Conservation (phyloP, 2,113 vertebrate species). For the Lepus americanus region DNA sequence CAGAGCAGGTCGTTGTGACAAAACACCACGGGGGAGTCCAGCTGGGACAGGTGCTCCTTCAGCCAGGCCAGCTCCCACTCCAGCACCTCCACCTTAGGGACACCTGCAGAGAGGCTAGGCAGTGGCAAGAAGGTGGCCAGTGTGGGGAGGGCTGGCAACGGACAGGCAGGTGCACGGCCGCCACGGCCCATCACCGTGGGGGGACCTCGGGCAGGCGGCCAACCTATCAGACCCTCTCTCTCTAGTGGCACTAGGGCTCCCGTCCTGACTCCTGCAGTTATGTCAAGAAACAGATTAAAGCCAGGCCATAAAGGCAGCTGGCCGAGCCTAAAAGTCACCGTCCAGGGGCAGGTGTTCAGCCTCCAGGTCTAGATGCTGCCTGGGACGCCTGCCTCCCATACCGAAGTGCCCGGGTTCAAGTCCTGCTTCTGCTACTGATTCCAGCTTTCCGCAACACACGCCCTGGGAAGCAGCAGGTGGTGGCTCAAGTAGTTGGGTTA, state of each 20-base stretch:
- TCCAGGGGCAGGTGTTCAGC: too few species aligned
- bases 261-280: background rate
- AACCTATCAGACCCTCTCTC: too few species aligned
- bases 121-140: background rate
- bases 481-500: too few species aligned
- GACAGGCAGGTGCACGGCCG: background rate
- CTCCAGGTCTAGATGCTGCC: too few species aligned
- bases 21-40: slow-evolving; percentile 95
- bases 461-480: too few species aligned
- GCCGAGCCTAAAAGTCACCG: background rate
- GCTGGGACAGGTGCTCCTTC: slow-evolving; percentile 93
- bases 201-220: background rate
- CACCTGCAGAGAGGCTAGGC: slow-evolving; percentile 91
- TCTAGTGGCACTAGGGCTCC: background rate
- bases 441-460: too few species aligned
- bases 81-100: slow-evolving; percentile 92
- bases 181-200: background rate
- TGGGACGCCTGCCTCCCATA: too few species aligned
- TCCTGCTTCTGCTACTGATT: too few species aligned
- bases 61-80: slow-evolving; percentile 96
- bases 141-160: background rate
- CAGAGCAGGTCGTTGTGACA: slow-evolving; percentile 99
- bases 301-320: background rate
- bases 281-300: background rate
- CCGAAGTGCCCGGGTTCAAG: too few species aligned